Conservation (phyloP, 2,888 invertebrate species). For the Matsumyia berberina region DNA sequence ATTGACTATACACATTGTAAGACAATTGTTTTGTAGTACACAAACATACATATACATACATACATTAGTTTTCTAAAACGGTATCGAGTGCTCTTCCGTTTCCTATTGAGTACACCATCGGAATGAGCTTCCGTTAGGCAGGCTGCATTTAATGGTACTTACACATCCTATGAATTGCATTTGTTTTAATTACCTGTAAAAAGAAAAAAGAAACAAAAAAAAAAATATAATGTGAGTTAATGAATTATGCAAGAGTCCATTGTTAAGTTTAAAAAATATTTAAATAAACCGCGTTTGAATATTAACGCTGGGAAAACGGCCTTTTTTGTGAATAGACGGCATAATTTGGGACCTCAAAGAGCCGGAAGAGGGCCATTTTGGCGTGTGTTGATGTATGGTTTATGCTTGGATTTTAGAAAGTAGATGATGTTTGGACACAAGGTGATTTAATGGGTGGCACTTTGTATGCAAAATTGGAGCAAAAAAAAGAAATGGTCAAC, state of each 20-base stretch:
- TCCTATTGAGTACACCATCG: slow-evolving; percentile 45
- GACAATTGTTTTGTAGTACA: slow-evolving; percentile 10
- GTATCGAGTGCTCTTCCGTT: slow-evolving; percentile 58
- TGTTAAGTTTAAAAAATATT: slow-evolving; percentile 20
- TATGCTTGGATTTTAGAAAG: slow-evolving; percentile 27
- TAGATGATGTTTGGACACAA: neutral
- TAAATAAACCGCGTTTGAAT: slow-evolving; percentile 22
- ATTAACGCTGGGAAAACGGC: neutral
- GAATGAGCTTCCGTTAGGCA: slow-evolving; percentile 51
- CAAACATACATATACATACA: neutral
- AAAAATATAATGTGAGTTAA: slow-evolving; percentile 30
- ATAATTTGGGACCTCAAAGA: neutral
- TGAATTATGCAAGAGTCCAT: slow-evolving; percentile 52
- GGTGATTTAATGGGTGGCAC: neutral
- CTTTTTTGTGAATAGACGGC: slow-evolving; percentile 1
- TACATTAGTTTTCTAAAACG: slow-evolving; percentile 17
- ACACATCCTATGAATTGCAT: slow-evolving; percentile 37
- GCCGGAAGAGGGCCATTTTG: slow-evolving; percentile 29
- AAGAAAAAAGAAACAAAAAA: slow-evolving; percentile 28
- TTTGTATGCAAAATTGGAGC: slow-evolving; percentile 6
- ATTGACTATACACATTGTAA: slow-evolving; percentile 20
- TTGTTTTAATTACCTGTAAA: slow-evolving; percentile 66
- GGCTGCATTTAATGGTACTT: slow-evolving; percentile 30
- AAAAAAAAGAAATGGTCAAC: neutral
- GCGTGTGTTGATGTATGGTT: slow-evolving; percentile 2